Conservation (phyloP, 2,113 vertebrate species). For the Varanus salvator region DNA sequence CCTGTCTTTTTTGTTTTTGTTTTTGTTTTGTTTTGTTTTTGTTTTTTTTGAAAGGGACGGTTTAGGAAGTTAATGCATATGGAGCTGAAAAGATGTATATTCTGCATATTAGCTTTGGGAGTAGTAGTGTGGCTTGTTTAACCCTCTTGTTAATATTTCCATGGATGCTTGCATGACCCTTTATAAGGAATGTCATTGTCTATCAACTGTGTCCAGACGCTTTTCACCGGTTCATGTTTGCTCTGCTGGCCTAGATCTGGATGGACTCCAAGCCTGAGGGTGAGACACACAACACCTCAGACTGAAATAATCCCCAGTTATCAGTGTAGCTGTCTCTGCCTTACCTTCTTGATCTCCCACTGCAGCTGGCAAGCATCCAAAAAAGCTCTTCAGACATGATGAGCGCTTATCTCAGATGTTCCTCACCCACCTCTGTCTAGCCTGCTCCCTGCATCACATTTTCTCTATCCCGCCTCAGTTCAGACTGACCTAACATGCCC, state of each 20-base stretch:
- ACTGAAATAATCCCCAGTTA: constrained; percentile 69
- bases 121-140: background rate
- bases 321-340: constrained; percentile 66
- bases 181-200: constrained; percentile 55
- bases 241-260: constrained; percentile 55
- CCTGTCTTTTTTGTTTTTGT: background rate
- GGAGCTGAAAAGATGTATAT: background rate
- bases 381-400: constrained; percentile 54
- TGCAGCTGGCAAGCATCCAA: constrained; percentile 66
- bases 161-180: constrained; percentile 63
- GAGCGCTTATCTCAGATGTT: constrained; percentile 46
- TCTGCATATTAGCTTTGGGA: background rate
- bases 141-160: constrained; percentile 50
- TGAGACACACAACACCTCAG: constrained; percentile 65
- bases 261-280: constrained; percentile 67
- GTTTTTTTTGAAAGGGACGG: background rate
- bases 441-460: background rate
- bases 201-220: constrained; percentile 41
- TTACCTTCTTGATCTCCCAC: constrained; percentile 68
- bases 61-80: background rate
- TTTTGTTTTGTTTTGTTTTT: background rate
- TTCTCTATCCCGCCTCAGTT: background rate
- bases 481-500: constrained; percentile 9
- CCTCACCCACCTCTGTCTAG: constrained; percentile 18
- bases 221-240: constrained; percentile 54